Evolutionary conservation across 2,113 vertebrate genomes (phyloP).

Genomic region (Sapajus apella): DNA sequence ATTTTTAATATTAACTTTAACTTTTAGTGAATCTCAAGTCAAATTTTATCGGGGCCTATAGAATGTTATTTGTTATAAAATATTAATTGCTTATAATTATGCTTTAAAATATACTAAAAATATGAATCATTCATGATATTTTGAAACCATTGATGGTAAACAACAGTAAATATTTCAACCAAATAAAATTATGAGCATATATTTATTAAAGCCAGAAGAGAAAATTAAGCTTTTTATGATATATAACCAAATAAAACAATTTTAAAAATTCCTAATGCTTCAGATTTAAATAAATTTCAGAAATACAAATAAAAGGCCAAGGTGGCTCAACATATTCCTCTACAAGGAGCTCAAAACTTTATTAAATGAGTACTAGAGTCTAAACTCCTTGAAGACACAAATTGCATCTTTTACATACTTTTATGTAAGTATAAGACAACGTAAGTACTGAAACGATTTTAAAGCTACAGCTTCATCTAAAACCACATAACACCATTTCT

Average conservation of each 20-base stretch:
- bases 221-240: neutral
- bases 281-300: neutral
- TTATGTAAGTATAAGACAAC: neutral
- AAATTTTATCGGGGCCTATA: neutral
- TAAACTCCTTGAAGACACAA: neutral
- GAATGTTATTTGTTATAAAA: neutral
- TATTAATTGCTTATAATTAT: neutral
- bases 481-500: neutral
- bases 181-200: neutral
- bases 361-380: neutral
- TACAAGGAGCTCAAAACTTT: neutral
- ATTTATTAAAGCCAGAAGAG: neutral
- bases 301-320: neutral
- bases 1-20: constrained; percentile 7
- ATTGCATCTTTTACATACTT: neutral
- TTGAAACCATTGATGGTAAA: neutral
- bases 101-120: neutral
- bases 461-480: neutral
- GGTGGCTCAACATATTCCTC: neutral
- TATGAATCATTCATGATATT: neutral
- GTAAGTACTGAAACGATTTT: neutral
- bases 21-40: neutral
- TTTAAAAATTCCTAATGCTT: neutral
- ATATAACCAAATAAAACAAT: neutral
- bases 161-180: neutral